These are phyloP conservation scores for Aporophyla nigra DNA, from an alignment of 2,888 invertebrate species.

Conservation along the genomic window DNA sequence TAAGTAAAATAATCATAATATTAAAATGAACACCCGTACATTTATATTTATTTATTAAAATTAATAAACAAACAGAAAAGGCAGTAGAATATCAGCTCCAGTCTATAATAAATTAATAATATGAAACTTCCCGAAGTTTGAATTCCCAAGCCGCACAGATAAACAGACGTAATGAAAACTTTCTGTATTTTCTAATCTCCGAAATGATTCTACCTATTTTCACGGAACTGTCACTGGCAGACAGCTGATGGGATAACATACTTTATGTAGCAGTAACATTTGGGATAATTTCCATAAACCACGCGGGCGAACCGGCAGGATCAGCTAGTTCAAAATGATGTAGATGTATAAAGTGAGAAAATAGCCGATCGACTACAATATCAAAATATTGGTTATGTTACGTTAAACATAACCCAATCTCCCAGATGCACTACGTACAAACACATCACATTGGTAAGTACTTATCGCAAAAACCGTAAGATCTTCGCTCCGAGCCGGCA, in stretches of 20 bases:
- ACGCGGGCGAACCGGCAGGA: too few relatives aligned
- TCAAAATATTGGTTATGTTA: too few relatives aligned
- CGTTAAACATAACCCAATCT: not conserved
- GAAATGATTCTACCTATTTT: too few relatives aligned
- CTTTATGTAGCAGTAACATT: too few relatives aligned
- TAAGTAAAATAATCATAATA: not conserved
- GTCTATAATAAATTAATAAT: too few relatives aligned
- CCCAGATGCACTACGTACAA: not conserved
- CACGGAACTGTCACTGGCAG: too few relatives aligned
- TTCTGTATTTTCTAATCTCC: not conserved
- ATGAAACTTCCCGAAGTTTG: too few relatives aligned
- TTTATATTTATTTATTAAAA: not conserved
- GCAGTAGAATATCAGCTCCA: not conserved
- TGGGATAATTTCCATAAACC: too few relatives aligned
- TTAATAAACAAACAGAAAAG: not conserved
- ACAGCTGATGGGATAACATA: too few relatives aligned
- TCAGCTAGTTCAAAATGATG: not conserved
- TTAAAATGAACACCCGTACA: not conserved
- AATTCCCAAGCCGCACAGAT: not conserved
- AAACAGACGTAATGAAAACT: not conserved
- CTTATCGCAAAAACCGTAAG: conserved; percentile 37
- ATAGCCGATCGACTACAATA: not conserved
- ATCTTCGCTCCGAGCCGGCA: conserved; percentile 5
- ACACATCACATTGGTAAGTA: not conserved
- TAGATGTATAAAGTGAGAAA: not conserved